Base-by-base conservation (phyloP, 1,140 invertebrate genomes). In the Drosophila parabipectinata region DNA sequence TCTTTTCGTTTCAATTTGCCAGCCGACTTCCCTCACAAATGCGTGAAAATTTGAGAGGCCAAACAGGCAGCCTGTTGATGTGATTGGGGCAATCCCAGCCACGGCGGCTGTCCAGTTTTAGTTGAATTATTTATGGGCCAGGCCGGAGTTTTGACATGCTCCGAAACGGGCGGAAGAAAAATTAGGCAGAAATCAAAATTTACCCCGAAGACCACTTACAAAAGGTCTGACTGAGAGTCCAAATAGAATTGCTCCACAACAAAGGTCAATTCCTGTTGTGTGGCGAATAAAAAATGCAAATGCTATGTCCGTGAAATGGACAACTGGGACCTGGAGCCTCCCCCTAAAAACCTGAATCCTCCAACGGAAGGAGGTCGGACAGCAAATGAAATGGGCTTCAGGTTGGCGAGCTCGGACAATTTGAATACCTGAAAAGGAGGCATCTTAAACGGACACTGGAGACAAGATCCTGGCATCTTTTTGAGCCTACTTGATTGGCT, bases 111-210 rank as follows among this genome's bases (percentile, higher is more conserved):
- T 48, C 44, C 72, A 75, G 71, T 15, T 50, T 51, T 26, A 32
- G 14, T 52, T 85, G 66, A 56, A 87, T 81, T 82, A 85, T 85
- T 85, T 64, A 85, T 75, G 51, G 26, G 41, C 24, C 47, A 53
- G 63, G 56, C 50, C 48, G 60, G 57, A 77, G 53, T 85, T 85
- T 85, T 85, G 81, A 84, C 68, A 80, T 44, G 54, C 15, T 44
- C 39, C 58, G 55, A 44, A 68, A 53, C 59, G 41, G 61, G 45
- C 50, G 5, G 52, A 73, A 85, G 77, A 87, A 85, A 85, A 85
- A 85, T 85, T 81, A 81, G 69, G 64, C 69, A 78, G 72, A 75
- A 85, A 85, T 85, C 82, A 87, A 85, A 85, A 85, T 77, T 85
- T 82, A 54, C 82, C 82, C 82, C 39, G 50, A 85, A 85, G 82